phyloP scores from a whole-genome alignment of 1,140 invertebrate genomes.

The Euwallacea similis region DNA sequence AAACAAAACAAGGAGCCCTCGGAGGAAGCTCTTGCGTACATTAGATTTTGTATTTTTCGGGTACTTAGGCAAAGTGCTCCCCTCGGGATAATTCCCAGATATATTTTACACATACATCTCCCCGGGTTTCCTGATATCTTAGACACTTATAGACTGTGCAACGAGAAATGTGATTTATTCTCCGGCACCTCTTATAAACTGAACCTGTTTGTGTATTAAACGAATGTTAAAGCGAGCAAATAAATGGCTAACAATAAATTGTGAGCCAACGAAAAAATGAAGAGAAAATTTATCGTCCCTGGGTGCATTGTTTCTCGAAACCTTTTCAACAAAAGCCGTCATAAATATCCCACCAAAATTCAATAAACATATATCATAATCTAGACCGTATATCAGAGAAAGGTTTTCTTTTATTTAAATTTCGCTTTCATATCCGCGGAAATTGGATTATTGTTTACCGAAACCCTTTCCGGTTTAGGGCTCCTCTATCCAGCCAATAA shows the following conservation, averaged over 20 bases:
- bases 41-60: conserved; percentile 14
- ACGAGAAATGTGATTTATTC: not conserved
- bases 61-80: conserved; percentile 9
- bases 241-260: not conserved
- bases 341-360: conserved; percentile 18
- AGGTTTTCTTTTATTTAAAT: conserved; percentile 29
- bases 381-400: conserved; percentile 19
- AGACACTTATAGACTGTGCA: not conserved
- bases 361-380: conserved; percentile 32
- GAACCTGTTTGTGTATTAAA: no score
- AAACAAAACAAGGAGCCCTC: not conserved
- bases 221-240: not conserved
- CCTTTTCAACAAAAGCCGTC: not conserved
- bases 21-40: not conserved
- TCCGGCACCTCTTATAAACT: not conserved
- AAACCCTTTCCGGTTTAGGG: conserved; percentile 16
- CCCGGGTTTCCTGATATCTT: not conserved
- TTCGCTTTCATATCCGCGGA: conserved; percentile 24
- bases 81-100: not conserved
- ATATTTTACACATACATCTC: not conserved
- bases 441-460: conserved; percentile 31
- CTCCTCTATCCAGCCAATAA: not conserved
- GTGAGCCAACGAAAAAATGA: not conserved
- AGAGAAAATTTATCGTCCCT: conserved; percentile 12
- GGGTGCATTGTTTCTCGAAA: conserved; percentile 15